Evolutionary conservation across 2,113 vertebrate species (phyloP).

Genomic region (Myotis davidii): DNA sequence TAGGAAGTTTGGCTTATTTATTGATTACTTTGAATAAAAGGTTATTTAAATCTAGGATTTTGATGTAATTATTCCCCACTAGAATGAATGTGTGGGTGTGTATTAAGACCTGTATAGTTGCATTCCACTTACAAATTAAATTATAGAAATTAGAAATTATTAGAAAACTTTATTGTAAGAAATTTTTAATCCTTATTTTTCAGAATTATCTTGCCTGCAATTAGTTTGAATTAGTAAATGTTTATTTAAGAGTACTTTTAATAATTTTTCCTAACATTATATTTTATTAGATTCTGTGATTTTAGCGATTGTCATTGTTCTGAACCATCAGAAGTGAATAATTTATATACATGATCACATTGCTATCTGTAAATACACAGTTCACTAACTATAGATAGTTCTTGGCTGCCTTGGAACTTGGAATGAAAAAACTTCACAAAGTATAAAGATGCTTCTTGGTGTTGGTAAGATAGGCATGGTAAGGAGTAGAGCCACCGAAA

Average conservation of each 20-base stretch:
- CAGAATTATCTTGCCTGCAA: not conserved
- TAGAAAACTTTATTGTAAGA: not conserved
- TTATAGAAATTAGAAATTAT: not conserved
- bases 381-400: not conserved
- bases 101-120: not conserved
- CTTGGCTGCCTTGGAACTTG: not conserved
- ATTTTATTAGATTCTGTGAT: not conserved
- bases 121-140: not conserved
- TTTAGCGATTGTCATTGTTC: not conserved
- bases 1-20: conserved; percentile 39
- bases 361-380: not conserved
- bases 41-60: conserved; percentile 17
- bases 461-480: not conserved
- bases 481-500: not conserved
- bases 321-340: conserved; percentile 18
- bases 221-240: not conserved
- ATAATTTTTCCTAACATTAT: not conserved
- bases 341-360: not conserved
- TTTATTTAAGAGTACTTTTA: conserved; percentile 10
- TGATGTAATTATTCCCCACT: not conserved
- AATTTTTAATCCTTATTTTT: conserved; percentile 16
- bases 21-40: not conserved
- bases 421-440: not conserved
- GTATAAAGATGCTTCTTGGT: not conserved
- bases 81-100: not conserved